Base-by-base conservation (phyloP, 2,113 vertebrate species). In the Pygoscelis antarcticus region DNA sequence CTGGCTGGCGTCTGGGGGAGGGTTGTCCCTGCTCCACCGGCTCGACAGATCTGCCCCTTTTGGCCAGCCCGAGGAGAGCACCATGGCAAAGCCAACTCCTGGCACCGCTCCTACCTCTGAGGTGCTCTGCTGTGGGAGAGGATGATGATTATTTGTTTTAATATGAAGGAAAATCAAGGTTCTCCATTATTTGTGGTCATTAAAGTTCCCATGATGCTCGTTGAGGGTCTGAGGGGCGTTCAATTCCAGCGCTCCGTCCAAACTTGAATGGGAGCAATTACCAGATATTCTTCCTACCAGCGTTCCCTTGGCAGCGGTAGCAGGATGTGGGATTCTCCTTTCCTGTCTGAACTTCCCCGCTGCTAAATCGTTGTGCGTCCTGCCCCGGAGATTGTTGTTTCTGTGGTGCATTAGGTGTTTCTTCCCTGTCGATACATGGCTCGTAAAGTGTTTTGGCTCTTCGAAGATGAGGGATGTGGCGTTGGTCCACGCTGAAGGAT, bases 311-410 rank as follows among this genome's bases (percentile, higher is more conserved):
- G 83, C 91, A 84, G 90, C 44, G 1, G 57, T 15, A 62, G 70
- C 83, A 74, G 95, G 95, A 62, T 90, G 71, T 92, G 90, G 93
- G 93, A 58, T 95, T 96, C 93, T 90, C 86, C 82, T 94, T 77
- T 60, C 90, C 92, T 74, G 44, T 3, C 42, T 40, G 44, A 64
- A 38, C 72, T 52, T 32, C 54, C 8, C 15, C 6, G 34, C 85
- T 51, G 44, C 51, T n/a, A 9, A 5, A 51, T 4, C 23, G 0
- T 29, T 5, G 2, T 7, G 42, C 2, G 2, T 85, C 80, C 87
- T 30, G 65, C 79, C 40, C 47, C n/a, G 2, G 57, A 44, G 36
- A 3, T 3, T 1, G 6, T 13, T 46, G n/a, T 26, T 84, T 54
- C 90, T 70, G 46, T 13, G 7, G 21, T 3, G 38, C 1, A 1